Conservation (phyloP, 2,797 vertebrate species). For the Agapornis canus region DNA sequence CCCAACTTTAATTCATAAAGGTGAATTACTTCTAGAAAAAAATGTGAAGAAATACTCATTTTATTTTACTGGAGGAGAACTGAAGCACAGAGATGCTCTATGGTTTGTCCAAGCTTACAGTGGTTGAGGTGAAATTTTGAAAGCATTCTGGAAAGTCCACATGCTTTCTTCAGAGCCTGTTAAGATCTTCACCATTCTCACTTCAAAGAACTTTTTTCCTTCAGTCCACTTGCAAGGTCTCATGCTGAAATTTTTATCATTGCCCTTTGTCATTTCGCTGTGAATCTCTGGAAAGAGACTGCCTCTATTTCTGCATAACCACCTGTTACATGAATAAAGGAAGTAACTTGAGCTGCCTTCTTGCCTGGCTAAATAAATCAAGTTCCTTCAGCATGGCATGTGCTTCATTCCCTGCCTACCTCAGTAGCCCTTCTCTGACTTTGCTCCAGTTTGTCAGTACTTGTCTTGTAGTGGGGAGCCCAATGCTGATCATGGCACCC, state of each 20-base stretch:
- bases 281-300: neutral
- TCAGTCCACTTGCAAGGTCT: neutral
- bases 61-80: neutral
- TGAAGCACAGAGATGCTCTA: neutral
- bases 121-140: neutral
- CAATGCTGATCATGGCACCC: fast-evolving
- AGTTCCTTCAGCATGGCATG: neutral
- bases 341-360: neutral
- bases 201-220: neutral
- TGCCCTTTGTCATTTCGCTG: neutral
- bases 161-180: neutral
- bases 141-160: neutral
- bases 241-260: neutral
- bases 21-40: neutral
- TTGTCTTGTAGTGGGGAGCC: neutral
- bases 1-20: neutral
- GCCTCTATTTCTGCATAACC: neutral
- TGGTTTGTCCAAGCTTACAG: neutral
- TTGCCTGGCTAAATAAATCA: neutral
- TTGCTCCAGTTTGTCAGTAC: neutral
- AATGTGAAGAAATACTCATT: neutral
- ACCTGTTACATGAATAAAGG: fast-evolving
- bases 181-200: neutral
- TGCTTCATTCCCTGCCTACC: neutral
- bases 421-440: neutral